Evolutionary conservation across 2,888 invertebrate species (phyloP).

Genomic region (Harpalus rubripes): DNA sequence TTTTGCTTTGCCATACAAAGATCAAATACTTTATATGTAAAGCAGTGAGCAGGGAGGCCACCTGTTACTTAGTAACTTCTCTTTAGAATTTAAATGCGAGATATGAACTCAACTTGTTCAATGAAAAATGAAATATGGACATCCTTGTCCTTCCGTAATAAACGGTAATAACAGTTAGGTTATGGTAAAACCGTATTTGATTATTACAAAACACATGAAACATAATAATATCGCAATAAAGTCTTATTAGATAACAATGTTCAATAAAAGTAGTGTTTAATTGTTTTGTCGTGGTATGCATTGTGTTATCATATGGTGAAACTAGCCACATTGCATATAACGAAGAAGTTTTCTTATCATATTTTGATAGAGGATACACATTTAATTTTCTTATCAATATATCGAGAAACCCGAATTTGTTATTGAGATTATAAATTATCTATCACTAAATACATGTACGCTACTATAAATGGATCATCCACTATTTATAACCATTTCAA

Average conservation of each 20-base stretch:
- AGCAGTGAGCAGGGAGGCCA: no score
- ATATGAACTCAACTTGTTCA: background rate
- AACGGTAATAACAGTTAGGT: slow-evolving; percentile 3
- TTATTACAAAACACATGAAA: slow-evolving; percentile 18
- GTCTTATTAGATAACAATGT: background rate
- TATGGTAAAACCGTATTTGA: background rate
- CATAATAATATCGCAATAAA: background rate
- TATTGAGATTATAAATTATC: slow-evolving; percentile 33
- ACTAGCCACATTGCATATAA: slow-evolving; percentile 22
- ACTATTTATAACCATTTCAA: slow-evolving; percentile 64
- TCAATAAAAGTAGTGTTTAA: background rate
- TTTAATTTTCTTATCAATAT: slow-evolving; percentile 14
- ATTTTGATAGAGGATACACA: slow-evolving; percentile 12
- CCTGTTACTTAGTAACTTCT: no score
- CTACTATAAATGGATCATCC: slow-evolving; percentile 65
- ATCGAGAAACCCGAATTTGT: slow-evolving; percentile 7
- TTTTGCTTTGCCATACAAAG: background rate
- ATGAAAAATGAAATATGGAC: background rate
- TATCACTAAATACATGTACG: slow-evolving; percentile 38
- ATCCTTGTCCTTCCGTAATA: background rate
- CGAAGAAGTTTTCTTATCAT: slow-evolving; percentile 11
- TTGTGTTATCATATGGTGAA: slow-evolving; percentile 2
- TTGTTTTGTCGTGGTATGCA: background rate
- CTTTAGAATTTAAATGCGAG: no score
- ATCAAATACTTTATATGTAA: no score